Evolutionary conservation across 2,113 vertebrate genomes (phyloP).

Genomic region (Corydoras maculifer): DNA sequence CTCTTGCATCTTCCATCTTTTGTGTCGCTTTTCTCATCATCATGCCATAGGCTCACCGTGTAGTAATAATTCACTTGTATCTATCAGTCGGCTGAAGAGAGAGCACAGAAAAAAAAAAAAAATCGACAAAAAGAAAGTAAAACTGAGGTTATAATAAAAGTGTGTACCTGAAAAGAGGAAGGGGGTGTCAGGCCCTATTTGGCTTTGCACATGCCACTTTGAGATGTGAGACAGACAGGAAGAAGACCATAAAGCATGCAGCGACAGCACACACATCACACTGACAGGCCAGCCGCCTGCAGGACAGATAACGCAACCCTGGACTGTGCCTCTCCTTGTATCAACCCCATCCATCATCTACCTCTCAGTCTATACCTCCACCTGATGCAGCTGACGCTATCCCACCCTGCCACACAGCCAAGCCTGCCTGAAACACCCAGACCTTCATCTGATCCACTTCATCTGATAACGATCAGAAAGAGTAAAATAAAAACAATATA

Average conservation of each 20-base stretch:
- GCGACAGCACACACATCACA: slow-evolving; percentile 72
- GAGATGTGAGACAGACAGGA: slow-evolving; percentile 66
- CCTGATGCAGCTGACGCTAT: slow-evolving; percentile 10
- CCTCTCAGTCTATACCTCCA: slow-evolving; percentile 47
- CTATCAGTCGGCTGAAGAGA: too few species aligned
- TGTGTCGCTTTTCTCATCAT: background rate
- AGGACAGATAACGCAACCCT: slow-evolving; percentile 67
- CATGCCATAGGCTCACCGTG: background rate
- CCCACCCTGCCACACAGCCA: slow-evolving; percentile 23
- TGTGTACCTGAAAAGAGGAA: slow-evolving; percentile 4
- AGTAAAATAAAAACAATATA: slow-evolving; percentile 1
- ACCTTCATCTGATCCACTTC: slow-evolving; percentile 37
- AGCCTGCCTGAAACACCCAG: slow-evolving; percentile 41
- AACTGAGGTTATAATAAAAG: background rate
- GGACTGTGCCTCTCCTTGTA: slow-evolving; percentile 55
- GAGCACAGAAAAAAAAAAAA: background rate
- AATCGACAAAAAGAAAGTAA: background rate
- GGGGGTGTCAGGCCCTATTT: slow-evolving; percentile 16
- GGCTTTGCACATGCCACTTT: slow-evolving; percentile 45
- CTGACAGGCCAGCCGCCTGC: slow-evolving; percentile 67
- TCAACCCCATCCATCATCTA: slow-evolving; percentile 72
- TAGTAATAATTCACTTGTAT: too few species aligned
- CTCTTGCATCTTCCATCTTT: slow-evolving; percentile 6
- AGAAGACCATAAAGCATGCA: slow-evolving; percentile 68
- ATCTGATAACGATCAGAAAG: slow-evolving; percentile 7